A percentile compares a stretch with the other conserved stretches of the same genome.
Conservation (phyloP, 2,888 invertebrate genomes). For the Selenia dentaria region DNA sequence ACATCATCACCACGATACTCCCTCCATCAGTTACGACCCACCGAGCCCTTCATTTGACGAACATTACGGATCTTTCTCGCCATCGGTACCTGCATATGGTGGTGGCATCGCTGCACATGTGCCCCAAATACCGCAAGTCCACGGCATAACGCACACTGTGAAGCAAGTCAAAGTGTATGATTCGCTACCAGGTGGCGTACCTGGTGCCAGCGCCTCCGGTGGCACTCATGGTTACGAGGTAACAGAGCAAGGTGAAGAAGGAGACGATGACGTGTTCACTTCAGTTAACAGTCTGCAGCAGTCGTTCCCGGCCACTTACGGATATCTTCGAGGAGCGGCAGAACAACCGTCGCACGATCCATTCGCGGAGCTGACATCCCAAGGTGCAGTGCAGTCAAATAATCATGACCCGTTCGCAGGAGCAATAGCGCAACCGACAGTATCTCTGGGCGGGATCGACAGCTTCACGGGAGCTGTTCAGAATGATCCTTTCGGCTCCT, state of each 20-base stretch:
- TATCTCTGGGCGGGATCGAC: constrained; percentile 48
- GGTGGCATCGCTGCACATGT: constrained; percentile 32
- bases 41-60: constrained; percentile 57
- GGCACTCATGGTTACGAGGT: constrained; percentile 66
- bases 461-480: constrained; percentile 51
- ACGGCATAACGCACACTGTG: constrained; percentile 63
- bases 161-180: constrained; percentile 75
- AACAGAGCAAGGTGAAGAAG: constrained; percentile 68
- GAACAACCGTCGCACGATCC: constrained; percentile 52
- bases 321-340: constrained; percentile 57
- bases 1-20: constrained; percentile 60
- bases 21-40: constrained; percentile 47
- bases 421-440: constrained; percentile 49
- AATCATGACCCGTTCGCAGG: constrained; percentile 54
- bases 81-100: constrained; percentile 51
- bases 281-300: constrained; percentile 62
- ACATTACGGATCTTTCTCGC: constrained; percentile 53
- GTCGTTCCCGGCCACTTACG: constrained; percentile 61
- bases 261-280: constrained; percentile 65
- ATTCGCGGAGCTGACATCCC: constrained; percentile 53
- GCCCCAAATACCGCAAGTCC: constrained; percentile 48
- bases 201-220: constrained; percentile 39
- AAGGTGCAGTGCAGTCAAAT: constrained; percentile 46
- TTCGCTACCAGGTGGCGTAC: constrained; percentile 61
- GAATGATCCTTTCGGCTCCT: constrained; percentile 47